Percentiles rank a stretch among this genome's conserved stretches.
Evolutionary conservation across 2,113 vertebrate species (phyloP).

Genomic region (Willisornis vidua): DNA sequence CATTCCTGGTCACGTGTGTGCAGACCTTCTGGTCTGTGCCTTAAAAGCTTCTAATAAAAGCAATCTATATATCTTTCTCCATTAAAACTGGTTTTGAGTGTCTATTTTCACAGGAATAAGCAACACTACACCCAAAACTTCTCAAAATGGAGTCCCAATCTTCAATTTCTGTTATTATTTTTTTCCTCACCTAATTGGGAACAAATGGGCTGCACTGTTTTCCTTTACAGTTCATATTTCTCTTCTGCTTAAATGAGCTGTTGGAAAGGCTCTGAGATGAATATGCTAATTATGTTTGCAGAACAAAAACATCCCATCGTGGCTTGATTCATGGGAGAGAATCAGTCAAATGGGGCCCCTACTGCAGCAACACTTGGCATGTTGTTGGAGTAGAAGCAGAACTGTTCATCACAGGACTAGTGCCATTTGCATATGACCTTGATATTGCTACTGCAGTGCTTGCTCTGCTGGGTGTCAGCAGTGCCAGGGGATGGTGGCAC

Average conservation of each 20-base stretch:
- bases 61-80: no score
- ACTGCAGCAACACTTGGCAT: background rate
- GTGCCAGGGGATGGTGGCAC: background rate
- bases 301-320: background rate
- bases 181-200: background rate
- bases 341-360: background rate
- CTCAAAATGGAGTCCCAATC: background rate
- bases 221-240: background rate
- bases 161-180: background rate
- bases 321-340: background rate
- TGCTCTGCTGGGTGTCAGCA: background rate
- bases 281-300: background rate
- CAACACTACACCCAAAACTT: background rate
- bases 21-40: no score
- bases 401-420: background rate
- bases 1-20: no score
- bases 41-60: no score
- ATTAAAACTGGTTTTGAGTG: no score
- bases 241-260: background rate
- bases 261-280: background rate
- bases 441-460: background rate
- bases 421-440: conserved; percentile 32
- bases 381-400: background rate
- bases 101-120: no score
- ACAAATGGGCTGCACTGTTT: background rate